Conservation (phyloP, 2,888 invertebrate genomes). For the Tuberolachnus salignus region DNA sequence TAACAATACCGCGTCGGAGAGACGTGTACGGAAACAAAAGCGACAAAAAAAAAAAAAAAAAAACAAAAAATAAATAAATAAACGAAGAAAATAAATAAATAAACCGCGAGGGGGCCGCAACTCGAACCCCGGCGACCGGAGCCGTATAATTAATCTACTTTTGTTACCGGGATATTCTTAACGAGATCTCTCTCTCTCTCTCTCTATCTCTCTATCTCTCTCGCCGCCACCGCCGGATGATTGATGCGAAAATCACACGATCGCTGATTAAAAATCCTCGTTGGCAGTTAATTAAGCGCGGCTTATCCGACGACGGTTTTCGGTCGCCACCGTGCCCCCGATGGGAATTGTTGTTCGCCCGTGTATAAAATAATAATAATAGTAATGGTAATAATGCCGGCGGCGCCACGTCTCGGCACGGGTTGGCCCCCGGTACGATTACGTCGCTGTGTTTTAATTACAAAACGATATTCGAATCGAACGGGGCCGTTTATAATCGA, state of each 20-base stretch:
- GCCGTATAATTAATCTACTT: conserved; percentile 54
- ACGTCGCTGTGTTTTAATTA: conserved; percentile 11
- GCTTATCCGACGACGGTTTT: conserved; percentile 30
- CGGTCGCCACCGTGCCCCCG: conserved; percentile 6
- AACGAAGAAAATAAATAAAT: no score
- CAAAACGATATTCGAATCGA: no score
- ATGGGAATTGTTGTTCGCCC: conserved; percentile 7
- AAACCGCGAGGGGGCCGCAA: conserved; percentile 5
- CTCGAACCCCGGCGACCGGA: conserved; percentile 31
- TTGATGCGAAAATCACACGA: conserved; percentile 56
- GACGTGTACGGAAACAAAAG: no score
- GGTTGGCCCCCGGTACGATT: conserved; percentile 5
- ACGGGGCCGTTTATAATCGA: no score
- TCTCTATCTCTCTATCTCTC: neutral
- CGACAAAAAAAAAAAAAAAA: neutral
- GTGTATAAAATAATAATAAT: no score
- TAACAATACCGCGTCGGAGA: conserved; percentile 5
- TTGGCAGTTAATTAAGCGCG: conserved; percentile 56
- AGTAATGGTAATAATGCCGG: no score
- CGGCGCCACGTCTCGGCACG: no score
- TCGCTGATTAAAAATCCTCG: conserved; percentile 53
- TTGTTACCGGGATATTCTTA: conserved; percentile 54
- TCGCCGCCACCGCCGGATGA: conserved; percentile 17
- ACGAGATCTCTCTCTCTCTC: conserved; percentile 42
- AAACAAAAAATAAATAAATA: conserved; percentile 40